Percentiles rank a stretch among this genome's conserved stretches.
Evolutionary conservation across 2,797 vertebrate species (phyloP).

Genomic region (Cynodonichthys magdalenae): DNA sequence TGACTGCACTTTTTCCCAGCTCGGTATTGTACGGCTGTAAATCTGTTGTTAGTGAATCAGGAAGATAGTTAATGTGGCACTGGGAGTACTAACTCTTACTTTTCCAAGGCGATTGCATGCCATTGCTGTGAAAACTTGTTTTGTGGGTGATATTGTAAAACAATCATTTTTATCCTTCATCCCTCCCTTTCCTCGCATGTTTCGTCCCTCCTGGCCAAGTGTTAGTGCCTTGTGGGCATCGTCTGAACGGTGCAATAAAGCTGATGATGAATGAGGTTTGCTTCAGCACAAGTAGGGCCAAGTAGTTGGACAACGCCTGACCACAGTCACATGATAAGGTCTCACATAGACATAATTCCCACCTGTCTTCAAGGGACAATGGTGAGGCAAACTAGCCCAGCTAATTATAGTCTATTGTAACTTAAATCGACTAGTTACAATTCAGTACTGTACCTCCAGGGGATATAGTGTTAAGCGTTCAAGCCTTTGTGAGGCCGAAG

Average conservation of each 20-base stretch:
- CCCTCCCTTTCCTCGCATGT: slow-evolving; percentile 23
- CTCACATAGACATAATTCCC: slow-evolving; percentile 80
- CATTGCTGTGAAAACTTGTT: slow-evolving; percentile 75
- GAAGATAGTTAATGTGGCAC: slow-evolving; percentile 73
- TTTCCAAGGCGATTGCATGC: slow-evolving; percentile 54
- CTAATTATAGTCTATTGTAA: slow-evolving; percentile 80
- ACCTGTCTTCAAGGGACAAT: slow-evolving; percentile 85
- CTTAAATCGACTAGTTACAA: slow-evolving; percentile 74
- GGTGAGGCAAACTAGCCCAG: slow-evolving; percentile 71
- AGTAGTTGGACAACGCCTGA: slow-evolving; percentile 81
- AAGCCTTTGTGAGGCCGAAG: slow-evolving; percentile 66
- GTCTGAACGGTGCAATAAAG: slow-evolving; percentile 76
- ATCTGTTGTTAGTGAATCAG: slow-evolving; percentile 73
- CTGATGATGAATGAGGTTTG: slow-evolving; percentile 80
- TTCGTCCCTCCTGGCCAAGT: slow-evolving; percentile 38
- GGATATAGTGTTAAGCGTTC: slow-evolving; percentile 74
- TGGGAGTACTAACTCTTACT: slow-evolving; percentile 75
- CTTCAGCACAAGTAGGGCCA: slow-evolving; percentile 76
- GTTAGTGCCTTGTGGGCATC: slow-evolving; percentile 72
- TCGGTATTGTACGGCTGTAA: slow-evolving; percentile 69
- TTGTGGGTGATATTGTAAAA: slow-evolving; percentile 79
- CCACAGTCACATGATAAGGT: slow-evolving; percentile 84
- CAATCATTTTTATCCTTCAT: slow-evolving; percentile 62
- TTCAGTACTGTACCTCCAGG: slow-evolving; percentile 67
- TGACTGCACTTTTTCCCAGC: slow-evolving; percentile 75